Evolutionary conservation across 2,113 vertebrate genomes (phyloP).

Genomic region (mouse (Mus musculus)): DNA sequence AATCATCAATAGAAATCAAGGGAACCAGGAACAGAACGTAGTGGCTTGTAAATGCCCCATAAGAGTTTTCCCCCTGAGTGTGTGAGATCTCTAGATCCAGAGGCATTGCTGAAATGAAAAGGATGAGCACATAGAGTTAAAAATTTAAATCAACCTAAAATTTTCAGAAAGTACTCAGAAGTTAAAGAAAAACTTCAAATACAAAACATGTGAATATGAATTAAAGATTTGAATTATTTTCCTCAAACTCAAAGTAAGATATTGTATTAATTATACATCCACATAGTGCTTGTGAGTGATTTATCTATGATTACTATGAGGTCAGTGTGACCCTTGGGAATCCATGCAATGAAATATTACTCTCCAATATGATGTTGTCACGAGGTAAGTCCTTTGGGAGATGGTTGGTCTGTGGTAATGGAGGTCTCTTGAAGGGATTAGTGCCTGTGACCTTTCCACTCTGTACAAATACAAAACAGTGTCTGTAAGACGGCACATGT

Average conservation of each 20-base stretch:
- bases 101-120: neutral
- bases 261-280: neutral
- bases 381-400: neutral
- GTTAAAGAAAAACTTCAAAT: neutral
- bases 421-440: too few species aligned
- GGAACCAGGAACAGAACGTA: neutral
- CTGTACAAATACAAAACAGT: neutral
- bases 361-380: neutral
- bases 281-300: neutral
- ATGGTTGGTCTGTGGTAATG: too few species aligned
- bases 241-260: constrained; percentile 21
- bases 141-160: constrained; percentile 1
- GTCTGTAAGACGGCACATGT: neutral
- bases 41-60: neutral
- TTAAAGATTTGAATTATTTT: neutral
- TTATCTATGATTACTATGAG: neutral
- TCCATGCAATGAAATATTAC: neutral
- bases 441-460: neutral
- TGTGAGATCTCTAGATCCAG: neutral
- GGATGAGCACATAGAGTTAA: neutral
- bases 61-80: neutral
- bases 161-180: neutral
- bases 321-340: neutral
- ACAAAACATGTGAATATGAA: neutral
- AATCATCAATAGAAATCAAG: neutral